Conservation (phyloP, 2,113 vertebrate genomes). For the Gavialis gangeticus region DNA sequence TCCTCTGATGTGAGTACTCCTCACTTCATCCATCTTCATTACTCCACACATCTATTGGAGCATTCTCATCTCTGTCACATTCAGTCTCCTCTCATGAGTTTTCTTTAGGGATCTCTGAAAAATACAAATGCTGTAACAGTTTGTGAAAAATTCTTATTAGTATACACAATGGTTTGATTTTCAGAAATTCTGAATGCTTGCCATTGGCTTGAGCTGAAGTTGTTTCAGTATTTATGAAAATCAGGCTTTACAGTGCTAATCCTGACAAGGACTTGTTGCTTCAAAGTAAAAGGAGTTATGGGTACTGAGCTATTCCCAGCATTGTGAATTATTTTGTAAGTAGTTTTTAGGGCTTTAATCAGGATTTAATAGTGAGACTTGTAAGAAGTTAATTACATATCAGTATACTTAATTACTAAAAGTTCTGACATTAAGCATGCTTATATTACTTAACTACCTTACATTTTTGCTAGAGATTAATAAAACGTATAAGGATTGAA, state of each 20-base stretch:
- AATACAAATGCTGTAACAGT: neutral
- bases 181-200: neutral
- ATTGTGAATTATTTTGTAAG: conserved; percentile 25
- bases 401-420: conserved; percentile 54
- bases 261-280: neutral
- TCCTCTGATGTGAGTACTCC: no score
- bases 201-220: neutral
- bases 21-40: no score
- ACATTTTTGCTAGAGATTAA: conserved; percentile 62
- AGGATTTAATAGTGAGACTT: conserved; percentile 57
- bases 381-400: conserved; percentile 60
- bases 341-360: conserved; percentile 24
- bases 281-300: neutral
- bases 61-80: no score
- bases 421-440: conserved; percentile 47
- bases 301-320: neutral
- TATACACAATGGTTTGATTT: neutral
- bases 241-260: neutral
- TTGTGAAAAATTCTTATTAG: neutral
- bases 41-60: no score
- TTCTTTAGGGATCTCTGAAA: neutral
- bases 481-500: conserved; percentile 55
- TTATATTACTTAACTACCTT: conserved; percentile 23
- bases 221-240: fast-evolving
- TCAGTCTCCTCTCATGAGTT: no score